Conservation (phyloP, 2,797 vertebrate species). For the Protosalanx chinensis region DNA sequence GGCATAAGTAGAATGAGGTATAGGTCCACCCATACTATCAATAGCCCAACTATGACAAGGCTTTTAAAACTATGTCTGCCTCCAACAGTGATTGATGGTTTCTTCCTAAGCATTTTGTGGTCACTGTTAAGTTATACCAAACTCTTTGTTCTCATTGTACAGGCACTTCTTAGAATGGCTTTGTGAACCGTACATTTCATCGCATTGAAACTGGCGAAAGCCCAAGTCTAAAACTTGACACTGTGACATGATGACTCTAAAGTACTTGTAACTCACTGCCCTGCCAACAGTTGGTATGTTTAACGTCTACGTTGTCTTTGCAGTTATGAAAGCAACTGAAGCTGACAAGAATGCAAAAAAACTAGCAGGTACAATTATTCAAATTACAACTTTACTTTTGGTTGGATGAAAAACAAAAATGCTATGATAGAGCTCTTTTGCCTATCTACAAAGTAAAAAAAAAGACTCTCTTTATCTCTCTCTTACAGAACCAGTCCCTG, state of each 20-base stretch:
- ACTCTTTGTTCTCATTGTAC: not conserved
- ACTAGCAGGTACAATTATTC: constrained; percentile 33
- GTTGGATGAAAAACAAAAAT: too few relatives aligned
- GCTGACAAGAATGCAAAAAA: constrained; percentile 28
- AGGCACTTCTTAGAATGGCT: not conserved
- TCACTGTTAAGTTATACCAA: not conserved
- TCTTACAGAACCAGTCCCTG: constrained; percentile 51
- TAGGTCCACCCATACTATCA: not conserved
- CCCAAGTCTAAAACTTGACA: not conserved
- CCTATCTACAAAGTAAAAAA: too few relatives aligned
- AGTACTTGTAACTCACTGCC: not conserved
- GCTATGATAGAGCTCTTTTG: too few relatives aligned
- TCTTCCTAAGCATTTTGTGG: not conserved
- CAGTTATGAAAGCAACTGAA: constrained; percentile 22
- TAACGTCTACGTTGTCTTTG: not conserved
- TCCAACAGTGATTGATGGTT: not conserved
- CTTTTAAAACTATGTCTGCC: not conserved
- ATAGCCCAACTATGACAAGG: not conserved
- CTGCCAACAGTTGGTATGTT: too few relatives aligned
- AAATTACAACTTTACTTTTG: too few relatives aligned
- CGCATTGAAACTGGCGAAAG: not conserved
- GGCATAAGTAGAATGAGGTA: not conserved
- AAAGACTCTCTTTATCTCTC: not conserved
- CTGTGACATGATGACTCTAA: too few relatives aligned
- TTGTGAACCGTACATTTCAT: not conserved